phyloP scores from a whole-genome alignment of 1,140 invertebrate species.

The Bemisia tabaci region DNA sequence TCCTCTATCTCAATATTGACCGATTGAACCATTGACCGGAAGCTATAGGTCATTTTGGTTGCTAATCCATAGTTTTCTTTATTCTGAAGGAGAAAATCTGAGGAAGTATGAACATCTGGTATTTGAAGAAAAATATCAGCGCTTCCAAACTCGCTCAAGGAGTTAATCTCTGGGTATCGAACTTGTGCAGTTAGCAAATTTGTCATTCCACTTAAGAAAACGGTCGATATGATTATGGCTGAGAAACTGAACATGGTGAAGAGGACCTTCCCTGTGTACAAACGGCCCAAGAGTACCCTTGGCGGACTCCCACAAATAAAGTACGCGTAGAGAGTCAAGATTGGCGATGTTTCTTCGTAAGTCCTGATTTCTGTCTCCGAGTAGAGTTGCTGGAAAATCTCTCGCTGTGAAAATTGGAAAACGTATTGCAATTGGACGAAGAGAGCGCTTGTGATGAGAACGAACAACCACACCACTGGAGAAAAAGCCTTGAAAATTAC shows the following conservation, averaged over 20 bases:
- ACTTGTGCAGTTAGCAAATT: neutral
- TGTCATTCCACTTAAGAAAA: neutral
- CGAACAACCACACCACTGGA: neutral
- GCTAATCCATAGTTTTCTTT: too few species aligned
- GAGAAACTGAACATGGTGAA: neutral
- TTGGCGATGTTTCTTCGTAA: neutral
- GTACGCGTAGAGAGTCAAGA: neutral
- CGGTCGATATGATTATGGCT: neutral
- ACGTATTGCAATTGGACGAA: neutral
- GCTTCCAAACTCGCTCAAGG: neutral
- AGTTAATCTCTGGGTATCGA: neutral
- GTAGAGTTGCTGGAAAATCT: neutral
- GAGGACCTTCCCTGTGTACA: neutral
- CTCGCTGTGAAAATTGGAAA: neutral
- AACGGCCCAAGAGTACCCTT: neutral
- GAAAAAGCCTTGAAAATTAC: neutral
- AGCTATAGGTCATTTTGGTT: too few species aligned
- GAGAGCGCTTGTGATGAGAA: neutral
- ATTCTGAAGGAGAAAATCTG: too few species aligned
- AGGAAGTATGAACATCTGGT: too few species aligned
- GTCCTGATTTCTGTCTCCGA: neutral
- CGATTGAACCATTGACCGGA: too few species aligned
- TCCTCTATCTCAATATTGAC: too few species aligned
- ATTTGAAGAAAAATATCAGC: neutral
- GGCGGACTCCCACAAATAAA: neutral